Conservation (phyloP, 2,888 invertebrate genomes). For the Melanophora roralis region DNA sequence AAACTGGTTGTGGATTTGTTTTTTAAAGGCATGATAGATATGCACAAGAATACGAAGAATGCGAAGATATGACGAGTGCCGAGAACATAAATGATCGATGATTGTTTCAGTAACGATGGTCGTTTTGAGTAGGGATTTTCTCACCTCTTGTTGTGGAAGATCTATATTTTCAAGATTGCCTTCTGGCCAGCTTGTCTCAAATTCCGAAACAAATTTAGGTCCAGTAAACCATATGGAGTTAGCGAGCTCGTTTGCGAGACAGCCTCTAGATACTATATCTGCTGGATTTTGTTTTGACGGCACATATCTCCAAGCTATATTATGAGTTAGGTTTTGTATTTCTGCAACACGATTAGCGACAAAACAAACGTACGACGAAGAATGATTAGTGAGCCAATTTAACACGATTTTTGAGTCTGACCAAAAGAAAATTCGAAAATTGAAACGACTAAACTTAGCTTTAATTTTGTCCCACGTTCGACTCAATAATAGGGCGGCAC, state of each 20-base stretch:
- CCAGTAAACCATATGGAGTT: slow-evolving; percentile 42
- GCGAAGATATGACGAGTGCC: slow-evolving; percentile 12
- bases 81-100: slow-evolving; percentile 13
- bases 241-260: slow-evolving; percentile 2
- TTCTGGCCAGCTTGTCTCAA: background rate
- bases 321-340: slow-evolving; percentile 47
- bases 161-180: slow-evolving; percentile 20
- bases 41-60: slow-evolving; percentile 31
- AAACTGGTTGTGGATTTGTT: background rate
- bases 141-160: slow-evolving; percentile 54
- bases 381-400: too few relatives aligned
- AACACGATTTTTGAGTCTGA: slow-evolving; percentile 55
- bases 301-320: slow-evolving; percentile 33
- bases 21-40: slow-evolving; percentile 16
- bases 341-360: slow-evolving; percentile 53
- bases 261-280: slow-evolving; percentile 48
- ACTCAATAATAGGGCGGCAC: slow-evolving; percentile 43
- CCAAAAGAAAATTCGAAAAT: slow-evolving; percentile 36
- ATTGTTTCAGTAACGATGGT: slow-evolving; percentile 5
- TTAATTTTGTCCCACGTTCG: slow-evolving; percentile 31
- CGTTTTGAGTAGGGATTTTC: slow-evolving; percentile 11
- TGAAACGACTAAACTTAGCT: background rate
- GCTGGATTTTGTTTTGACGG: too few relatives aligned
- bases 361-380: slow-evolving; percentile 43
- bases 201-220: slow-evolving; percentile 13